Conservation (phyloP, 2,113 vertebrate genomes). For the Trichechus manatus region DNA sequence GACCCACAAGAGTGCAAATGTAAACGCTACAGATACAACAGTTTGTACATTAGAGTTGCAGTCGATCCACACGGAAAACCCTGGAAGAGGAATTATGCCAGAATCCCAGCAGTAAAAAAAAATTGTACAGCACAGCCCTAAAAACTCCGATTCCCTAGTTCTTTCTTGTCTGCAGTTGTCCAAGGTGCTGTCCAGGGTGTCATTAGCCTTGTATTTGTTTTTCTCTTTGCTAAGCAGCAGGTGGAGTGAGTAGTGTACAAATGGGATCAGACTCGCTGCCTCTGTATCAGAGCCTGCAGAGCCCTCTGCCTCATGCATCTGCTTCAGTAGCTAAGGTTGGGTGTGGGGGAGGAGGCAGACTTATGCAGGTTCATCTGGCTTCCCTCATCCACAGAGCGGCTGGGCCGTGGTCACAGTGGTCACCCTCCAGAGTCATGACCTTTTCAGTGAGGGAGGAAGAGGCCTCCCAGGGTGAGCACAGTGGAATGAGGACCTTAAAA, state of each 20-base stretch:
- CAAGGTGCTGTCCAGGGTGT: background rate
- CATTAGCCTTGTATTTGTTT: background rate
- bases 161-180: background rate
- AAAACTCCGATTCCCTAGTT: rapidly evolving
- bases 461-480: background rate
- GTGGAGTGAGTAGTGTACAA: background rate
- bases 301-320: rapidly evolving
- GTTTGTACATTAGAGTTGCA: no score
- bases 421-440: background rate
- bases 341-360: no score
- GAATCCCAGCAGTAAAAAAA: background rate
- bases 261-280: rapidly evolving
- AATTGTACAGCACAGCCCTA: background rate
- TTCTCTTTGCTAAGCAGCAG: background rate
- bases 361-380: background rate
- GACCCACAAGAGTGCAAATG: background rate
- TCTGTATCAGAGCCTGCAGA: background rate
- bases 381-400: background rate
- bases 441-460: no score
- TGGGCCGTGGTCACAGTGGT: background rate
- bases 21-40: rapidly evolving
- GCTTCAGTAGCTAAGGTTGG: background rate
- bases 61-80: background rate
- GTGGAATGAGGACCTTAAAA: background rate
- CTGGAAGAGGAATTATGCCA: background rate